A percentile compares a stretch with the other conserved stretches of the same genome.
These are phyloP conservation scores for Odocoileus hemionus DNA, from an alignment of 2,113 vertebrate species.

Conservation along the genomic window DNA sequence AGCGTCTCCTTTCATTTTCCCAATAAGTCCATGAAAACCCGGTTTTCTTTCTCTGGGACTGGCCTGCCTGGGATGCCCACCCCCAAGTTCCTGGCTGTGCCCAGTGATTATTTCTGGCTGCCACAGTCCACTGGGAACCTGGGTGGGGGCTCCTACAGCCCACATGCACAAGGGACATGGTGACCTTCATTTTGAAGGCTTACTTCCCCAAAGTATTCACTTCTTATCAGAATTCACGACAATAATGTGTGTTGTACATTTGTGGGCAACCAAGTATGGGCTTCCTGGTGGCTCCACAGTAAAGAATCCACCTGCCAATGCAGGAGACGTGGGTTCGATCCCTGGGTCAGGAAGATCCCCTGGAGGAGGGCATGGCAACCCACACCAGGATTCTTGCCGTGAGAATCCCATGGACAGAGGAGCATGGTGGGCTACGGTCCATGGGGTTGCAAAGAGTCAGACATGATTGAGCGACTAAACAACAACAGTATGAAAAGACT, in stretches of 20 bases:
- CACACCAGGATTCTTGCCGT: neutral
- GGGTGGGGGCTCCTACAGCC: no score
- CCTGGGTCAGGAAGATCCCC: neutral
- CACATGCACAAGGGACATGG: accelerated
- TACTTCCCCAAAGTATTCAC: neutral
- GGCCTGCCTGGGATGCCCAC: neutral
- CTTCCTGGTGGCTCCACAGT: neutral
- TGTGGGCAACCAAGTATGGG: neutral
- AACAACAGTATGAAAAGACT: neutral
- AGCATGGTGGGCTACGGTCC: neutral
- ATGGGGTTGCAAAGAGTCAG: neutral
- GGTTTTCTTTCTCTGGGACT: neutral
- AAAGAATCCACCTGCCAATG: neutral
- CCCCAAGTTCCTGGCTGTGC: neutral
- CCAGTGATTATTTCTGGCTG: neutral
- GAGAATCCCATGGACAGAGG: neutral
- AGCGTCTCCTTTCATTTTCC: neutral
- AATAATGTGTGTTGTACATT: neutral
- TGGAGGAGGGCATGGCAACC: neutral
- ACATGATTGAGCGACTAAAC: neutral
- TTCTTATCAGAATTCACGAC: neutral
- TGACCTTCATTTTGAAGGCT: neutral
- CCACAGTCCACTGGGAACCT: neutral
- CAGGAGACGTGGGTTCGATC: neutral
- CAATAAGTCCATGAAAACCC: neutral